These are phyloP conservation scores for Notoglanidium macrostoma DNA, from an alignment of 2,797 vertebrate genomes.

Conservation along the genomic window DNA sequence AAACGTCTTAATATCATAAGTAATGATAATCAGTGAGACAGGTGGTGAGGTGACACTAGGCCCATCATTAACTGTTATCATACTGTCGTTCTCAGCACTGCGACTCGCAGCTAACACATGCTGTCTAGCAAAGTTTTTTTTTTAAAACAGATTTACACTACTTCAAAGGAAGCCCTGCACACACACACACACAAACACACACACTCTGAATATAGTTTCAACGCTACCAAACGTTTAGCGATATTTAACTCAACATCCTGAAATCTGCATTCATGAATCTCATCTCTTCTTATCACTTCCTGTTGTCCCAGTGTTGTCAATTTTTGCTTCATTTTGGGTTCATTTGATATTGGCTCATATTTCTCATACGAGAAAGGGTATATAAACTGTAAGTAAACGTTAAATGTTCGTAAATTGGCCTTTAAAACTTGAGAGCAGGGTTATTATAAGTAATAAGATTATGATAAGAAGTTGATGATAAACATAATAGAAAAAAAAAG, in stretches of 20 bases:
- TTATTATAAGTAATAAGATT: neutral
- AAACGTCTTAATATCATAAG: slow-evolving; percentile 55
- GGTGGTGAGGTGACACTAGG: slow-evolving; percentile 20
- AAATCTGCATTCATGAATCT: neutral
- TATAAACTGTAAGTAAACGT: neutral
- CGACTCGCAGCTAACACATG: neutral
- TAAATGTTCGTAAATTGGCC: neutral
- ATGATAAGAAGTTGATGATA: too few species aligned
- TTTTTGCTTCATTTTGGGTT: too few species aligned
- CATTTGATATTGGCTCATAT: too few species aligned
- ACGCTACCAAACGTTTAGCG: neutral
- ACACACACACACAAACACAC: neutral
- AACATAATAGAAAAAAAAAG: too few species aligned
- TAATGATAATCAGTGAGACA: slow-evolving; percentile 38
- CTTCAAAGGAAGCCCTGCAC: neutral
- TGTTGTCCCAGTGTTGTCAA: neutral
- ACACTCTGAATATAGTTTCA: neutral
- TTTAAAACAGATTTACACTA: neutral
- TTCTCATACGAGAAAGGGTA: too few species aligned
- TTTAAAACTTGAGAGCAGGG: neutral
- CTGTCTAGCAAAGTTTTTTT: neutral
- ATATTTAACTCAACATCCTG: neutral
- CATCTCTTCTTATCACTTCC: neutral
- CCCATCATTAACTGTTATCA: neutral
- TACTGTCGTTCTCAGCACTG: neutral